Evolutionary conservation across 2,888 invertebrate genomes (phyloP).

Genomic region (Pseudanteris insignis): DNA sequence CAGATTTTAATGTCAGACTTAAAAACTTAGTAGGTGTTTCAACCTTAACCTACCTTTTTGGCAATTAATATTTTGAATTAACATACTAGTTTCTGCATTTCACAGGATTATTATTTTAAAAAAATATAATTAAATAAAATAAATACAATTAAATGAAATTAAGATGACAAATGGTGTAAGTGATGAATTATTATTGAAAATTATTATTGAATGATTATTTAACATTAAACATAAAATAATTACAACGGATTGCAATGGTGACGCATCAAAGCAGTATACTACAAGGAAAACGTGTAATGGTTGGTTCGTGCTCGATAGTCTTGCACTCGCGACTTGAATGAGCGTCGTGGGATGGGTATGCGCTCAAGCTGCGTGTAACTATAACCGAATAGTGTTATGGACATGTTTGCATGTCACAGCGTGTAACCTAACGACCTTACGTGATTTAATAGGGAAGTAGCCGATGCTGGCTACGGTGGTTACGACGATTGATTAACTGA

Average conservation of each 20-base stretch:
- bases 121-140: no score
- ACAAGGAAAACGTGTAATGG: slow-evolving; percentile 35
- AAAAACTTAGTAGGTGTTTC: no score
- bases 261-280: slow-evolving; percentile 35
- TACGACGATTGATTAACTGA: slow-evolving; percentile 54
- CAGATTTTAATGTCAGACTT: no score
- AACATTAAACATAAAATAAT: slow-evolving; percentile 18
- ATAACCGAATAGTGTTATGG: slow-evolving; percentile 62
- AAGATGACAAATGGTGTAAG: no score
- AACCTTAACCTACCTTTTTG: no score
- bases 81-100: no score
- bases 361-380: slow-evolving; percentile 42
- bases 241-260: slow-evolving; percentile 25
- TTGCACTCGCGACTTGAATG: slow-evolving; percentile 34
- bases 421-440: slow-evolving; percentile 63
- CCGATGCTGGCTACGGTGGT: slow-evolving; percentile 37
- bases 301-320: slow-evolving; percentile 34
- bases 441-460: slow-evolving; percentile 57
- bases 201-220: no score
- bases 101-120: no score
- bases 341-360: slow-evolving; percentile 40
- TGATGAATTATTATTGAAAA: no score
- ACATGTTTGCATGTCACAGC: slow-evolving; percentile 63
- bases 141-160: no score
- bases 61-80: no score